Base-by-base conservation (phyloP, 2,888 invertebrate species). In the Drosophila pseudotakahashii region DNA sequence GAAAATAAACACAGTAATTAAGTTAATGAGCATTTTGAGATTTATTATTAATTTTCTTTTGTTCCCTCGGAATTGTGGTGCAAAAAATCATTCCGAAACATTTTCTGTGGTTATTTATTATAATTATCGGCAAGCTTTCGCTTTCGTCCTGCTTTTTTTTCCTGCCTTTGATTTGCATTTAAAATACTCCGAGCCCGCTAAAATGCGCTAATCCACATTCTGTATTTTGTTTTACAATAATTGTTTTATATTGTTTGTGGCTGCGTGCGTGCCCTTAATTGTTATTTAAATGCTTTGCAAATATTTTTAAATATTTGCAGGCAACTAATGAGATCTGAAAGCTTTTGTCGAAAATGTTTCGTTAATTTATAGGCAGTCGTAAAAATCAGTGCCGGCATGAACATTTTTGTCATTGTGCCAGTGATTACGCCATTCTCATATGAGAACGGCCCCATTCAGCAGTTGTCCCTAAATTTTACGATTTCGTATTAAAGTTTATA, bases 11-110 rank as follows among this genome's bases (percentile, higher is more conserved):
- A 83, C 85, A 88, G 88, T 88, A 89, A 89, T 89, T 89, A 89
- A 86, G 86, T 89, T 89, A 89, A 89, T 89, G 89, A 89, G 86
- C 86, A 89, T 89, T 88, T 89, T 86, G 81, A 89, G 89, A 89
- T 89, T 89, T 89, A 89, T 89, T 85, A 85, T 86, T 86, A 85
- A 85, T 88, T 86, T 87, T 83, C 72, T 67, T 76, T 81, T 75
- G 71, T 64, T 64, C 61, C 19, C 37, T n/a, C 41, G 34, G 34
- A 32, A 34, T 36, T n/a, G 59, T 34, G 53, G 32, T 41, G 74
- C 59, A 71, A 81, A 71, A 81, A 82, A 87, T 77, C 76, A 78
- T 79, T 86, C 62, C 48, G 76, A 51, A 71, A 72, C 57, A 77
- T 72, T 57, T 72, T 61, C 69, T 55, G 77, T 78, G 78, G 64